Conservation (phyloP, 1,140 invertebrate genomes). For the Tetranychus cinnabarinus region DNA sequence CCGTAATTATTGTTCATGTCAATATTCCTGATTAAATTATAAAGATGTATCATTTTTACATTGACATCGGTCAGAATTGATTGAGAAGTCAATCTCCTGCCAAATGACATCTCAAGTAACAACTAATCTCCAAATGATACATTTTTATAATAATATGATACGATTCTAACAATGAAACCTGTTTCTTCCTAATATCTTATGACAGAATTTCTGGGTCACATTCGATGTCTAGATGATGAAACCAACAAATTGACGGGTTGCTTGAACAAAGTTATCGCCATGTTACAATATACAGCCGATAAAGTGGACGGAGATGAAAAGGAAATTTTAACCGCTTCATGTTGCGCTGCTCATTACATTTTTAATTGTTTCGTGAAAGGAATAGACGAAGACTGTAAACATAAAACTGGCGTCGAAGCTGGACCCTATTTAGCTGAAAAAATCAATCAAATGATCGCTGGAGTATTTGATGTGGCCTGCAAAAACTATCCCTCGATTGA, state of each 20-base stretch:
- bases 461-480: not conserved
- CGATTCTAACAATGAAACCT: too few species aligned
- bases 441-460: not conserved
- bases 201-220: not conserved
- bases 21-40: too few species aligned
- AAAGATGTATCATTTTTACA: too few species aligned
- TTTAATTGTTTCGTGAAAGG: not conserved
- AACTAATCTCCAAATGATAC: too few species aligned
- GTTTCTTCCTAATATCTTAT: not conserved
- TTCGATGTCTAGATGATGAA: not conserved
- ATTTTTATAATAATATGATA: too few species aligned
- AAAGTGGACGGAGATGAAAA: not conserved
- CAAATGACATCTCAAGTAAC: too few species aligned
- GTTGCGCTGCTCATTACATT: not conserved
- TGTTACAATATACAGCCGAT: not conserved
- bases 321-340: not conserved
- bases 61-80: too few species aligned
- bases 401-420: not conserved
- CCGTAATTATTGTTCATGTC: not conserved
- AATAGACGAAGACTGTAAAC: not conserved
- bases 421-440: not conserved
- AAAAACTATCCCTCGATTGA: not conserved
- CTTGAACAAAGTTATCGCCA: not conserved
- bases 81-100: too few species aligned
- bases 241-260: not conserved